Evolutionary conservation across 2,888 invertebrate genomes (phyloP).

Genomic region (Cecidostiba fungosa): DNA sequence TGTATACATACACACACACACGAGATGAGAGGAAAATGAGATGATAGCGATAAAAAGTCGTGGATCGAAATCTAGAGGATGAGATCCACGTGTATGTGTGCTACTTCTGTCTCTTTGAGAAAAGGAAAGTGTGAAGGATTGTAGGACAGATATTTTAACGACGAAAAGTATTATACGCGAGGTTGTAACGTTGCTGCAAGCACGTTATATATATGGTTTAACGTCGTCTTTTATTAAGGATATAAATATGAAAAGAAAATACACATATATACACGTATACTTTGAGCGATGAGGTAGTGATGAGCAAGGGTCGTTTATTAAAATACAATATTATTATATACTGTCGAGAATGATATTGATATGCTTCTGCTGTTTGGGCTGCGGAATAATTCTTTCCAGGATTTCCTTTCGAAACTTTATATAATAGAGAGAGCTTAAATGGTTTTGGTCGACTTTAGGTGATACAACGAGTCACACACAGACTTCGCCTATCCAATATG

Average conservation of each 20-base stretch:
- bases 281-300: neutral
- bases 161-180: neutral
- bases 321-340: neutral
- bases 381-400: conserved; percentile 3
- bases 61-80: conserved; percentile 10
- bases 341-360: conserved; percentile 7
- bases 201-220: neutral
- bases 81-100: conserved; percentile 14
- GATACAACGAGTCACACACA: conserved; percentile 14
- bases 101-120: conserved; percentile 12
- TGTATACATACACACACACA: neutral
- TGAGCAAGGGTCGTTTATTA: neutral
- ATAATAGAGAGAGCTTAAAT: neutral
- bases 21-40: neutral
- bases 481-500: conserved; percentile 39
- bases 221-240: conserved; percentile 22
- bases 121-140: neutral
- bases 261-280: conserved; percentile 16
- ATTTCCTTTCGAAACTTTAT: neutral
- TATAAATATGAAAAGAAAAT: neutral
- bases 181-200: neutral
- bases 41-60: conserved; percentile 5
- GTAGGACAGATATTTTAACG: neutral
- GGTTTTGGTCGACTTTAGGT: conserved; percentile 26
- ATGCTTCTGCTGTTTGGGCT: conserved; percentile 40